phyloP scores from a whole-genome alignment of 2,888 invertebrate genomes.

The Ectropis crepuscularia region DNA sequence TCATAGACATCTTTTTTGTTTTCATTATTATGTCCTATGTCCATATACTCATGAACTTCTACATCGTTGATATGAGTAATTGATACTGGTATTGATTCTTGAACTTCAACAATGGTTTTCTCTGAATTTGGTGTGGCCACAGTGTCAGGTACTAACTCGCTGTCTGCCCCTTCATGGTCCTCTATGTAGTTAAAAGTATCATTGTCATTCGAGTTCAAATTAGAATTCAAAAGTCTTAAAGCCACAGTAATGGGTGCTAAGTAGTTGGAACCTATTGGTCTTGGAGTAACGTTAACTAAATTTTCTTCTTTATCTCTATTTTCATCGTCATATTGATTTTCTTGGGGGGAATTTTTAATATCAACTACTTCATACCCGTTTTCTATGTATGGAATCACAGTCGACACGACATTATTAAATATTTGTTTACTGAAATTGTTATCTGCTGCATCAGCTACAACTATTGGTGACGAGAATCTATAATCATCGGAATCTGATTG shows the following conservation, averaged over 20 bases:
- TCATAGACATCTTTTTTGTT: constrained; percentile 60
- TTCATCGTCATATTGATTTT: constrained; percentile 40
- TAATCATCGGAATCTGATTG: constrained; percentile 59
- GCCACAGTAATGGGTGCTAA: constrained; percentile 86
- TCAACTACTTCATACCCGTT: constrained; percentile 76
- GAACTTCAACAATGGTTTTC: constrained; percentile 86
- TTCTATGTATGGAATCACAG: constrained; percentile 74
- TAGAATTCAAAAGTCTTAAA: constrained; percentile 72
- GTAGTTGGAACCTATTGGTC: constrained; percentile 83
- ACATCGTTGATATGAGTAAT: constrained; percentile 79
- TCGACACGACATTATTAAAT: constrained; percentile 73
- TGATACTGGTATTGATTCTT: constrained; percentile 86
- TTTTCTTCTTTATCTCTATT: constrained; percentile 47
- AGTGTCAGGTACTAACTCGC: constrained; percentile 68
- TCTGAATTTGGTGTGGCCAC: constrained; percentile 69
- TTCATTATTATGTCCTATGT: constrained; percentile 68
- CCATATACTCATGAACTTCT: constrained; percentile 75
- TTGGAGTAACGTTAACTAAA: constrained; percentile 79
- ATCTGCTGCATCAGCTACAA: constrained; percentile 70
- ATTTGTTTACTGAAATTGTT: constrained; percentile 66
- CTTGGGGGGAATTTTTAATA: constrained; percentile 61
- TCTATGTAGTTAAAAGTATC: constrained; percentile 68
- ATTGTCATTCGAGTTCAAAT: constrained; percentile 67
- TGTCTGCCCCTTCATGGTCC: constrained; percentile 72
- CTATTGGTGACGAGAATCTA: constrained; percentile 75